Conservation (phyloP, 1,140 invertebrate species). For the Acromyrmex charruanus region DNA sequence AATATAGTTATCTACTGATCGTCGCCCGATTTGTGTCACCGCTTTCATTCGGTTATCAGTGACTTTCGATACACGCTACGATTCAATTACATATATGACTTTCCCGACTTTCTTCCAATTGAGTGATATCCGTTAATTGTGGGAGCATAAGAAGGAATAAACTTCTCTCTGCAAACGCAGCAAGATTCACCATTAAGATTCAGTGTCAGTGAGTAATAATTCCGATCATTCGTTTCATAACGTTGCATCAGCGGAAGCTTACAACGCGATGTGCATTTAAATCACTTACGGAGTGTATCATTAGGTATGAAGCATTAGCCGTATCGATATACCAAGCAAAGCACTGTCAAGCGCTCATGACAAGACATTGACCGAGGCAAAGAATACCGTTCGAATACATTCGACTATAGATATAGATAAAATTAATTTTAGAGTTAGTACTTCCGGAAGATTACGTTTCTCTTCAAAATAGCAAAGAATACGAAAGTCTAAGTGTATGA, state of each 20-base stretch:
- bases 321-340: slow-evolving; percentile 17
- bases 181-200: not conserved
- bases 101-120: slow-evolving; percentile 68
- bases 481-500: not conserved
- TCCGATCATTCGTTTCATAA: slow-evolving; percentile 25
- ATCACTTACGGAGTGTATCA: not conserved
- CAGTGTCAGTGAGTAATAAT: slow-evolving; percentile 17
- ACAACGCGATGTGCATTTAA: slow-evolving; percentile 28
- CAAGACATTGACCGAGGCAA: slow-evolving; percentile 48
- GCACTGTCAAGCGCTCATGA: slow-evolving; percentile 16
- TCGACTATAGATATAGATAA: slow-evolving; percentile 16
- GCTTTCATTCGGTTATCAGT: slow-evolving; percentile 53
- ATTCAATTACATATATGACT: slow-evolving; percentile 58
- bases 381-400: slow-evolving; percentile 51
- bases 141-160: not conserved
- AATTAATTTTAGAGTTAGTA: not conserved
- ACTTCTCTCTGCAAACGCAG: no score
- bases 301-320: slow-evolving; percentile 32
- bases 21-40: not conserved
- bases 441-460: not conserved
- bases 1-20: not conserved
- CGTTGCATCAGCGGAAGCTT: slow-evolving; percentile 33
- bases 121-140: not conserved
- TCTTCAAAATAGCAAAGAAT: not conserved
- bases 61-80: slow-evolving; percentile 34